Conservation (phyloP, 2,797 vertebrate genomes). For the Atherinosoma microstoma region DNA sequence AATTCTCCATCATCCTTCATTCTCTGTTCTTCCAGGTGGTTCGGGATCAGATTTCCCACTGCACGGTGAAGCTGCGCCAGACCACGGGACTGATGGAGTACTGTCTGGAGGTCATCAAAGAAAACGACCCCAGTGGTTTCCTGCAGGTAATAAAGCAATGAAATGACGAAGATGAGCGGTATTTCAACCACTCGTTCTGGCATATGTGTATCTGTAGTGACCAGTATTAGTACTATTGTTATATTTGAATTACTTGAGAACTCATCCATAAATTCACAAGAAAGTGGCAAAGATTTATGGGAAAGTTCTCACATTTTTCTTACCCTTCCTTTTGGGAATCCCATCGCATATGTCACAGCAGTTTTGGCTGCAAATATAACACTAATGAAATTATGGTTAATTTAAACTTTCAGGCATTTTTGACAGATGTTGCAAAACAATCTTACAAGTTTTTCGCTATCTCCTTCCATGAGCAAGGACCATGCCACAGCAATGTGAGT, state of each 20-base stretch:
- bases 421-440: neutral
- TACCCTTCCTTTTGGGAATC: neutral
- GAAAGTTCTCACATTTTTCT: neutral
- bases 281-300: neutral
- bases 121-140: slow-evolving; percentile 99
- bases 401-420: neutral
- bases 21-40: slow-evolving; percentile 87
- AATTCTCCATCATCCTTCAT: neutral
- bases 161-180: neutral
- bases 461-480: no score
- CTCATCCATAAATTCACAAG: neutral
- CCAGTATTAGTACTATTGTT: neutral
- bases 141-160: slow-evolving; percentile 86
- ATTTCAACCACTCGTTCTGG: neutral
- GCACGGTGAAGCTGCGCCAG: slow-evolving; percentile 97
- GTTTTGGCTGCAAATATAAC: neutral
- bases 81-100: slow-evolving; percentile 99
- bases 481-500: no score
- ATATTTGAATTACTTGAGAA: neutral
- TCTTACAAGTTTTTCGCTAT: neutral
- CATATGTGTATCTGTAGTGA: no score
- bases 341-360: neutral
- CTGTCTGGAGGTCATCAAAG: slow-evolving; percentile 98
- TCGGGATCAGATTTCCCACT: slow-evolving; percentile 97
- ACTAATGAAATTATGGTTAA: neutral